Base-by-base conservation (phyloP, 2,888 invertebrate genomes). In the Drosophila subquinaria region DNA sequence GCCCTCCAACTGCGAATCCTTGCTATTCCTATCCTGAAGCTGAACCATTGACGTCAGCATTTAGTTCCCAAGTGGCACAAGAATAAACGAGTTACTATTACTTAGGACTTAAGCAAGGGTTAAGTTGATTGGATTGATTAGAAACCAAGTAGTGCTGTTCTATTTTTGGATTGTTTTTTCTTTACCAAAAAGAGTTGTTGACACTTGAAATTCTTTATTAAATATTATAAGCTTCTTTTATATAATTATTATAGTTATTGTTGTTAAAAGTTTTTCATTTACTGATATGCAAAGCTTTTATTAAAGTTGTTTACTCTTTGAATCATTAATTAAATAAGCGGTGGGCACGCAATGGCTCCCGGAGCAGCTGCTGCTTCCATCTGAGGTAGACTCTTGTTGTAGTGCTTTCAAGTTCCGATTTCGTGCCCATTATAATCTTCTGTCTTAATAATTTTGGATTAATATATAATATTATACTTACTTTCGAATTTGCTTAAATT, bases 41-140 rank as follows among this genome's bases (percentile, higher is more conserved):
- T 30, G 30, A 8, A 8, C 17, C 15, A 69, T 73, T 76, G 76
- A 76, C 76, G 76, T 76, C 76, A 76, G 57, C 61, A 23, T 8
- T 8, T 42, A 11, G 6, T 20, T 53, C 13, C 15, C 45, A 33
- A 64, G 47, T 42, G 55, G 2, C 47, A 27, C 20, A 5, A 23
- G 15, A 23, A 23, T 35, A 6, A 40, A 27, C 42, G 30, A 42
- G 33, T 38, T 50, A 33, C 30, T 60, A 43, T 43, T 15, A 35
- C 42, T 35, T 43, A 33, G 47, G 55, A 17, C 43, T 27, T 17
- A 36, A n/a, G 15, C 61, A 43, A 52, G n/a, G 43, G 27, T 55
- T 43, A n/a, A 43, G 20, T 63, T 56, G 48, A 17, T 50, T 48
- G 30, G 27, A 17, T 20, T 36, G 36, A 13, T 6, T 13, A 17